Evolutionary conservation across 1,140 invertebrate genomes (phyloP), one percentile per base, ranked within the genome.

Genomic region (Agraylea sexmaculata): DNA sequence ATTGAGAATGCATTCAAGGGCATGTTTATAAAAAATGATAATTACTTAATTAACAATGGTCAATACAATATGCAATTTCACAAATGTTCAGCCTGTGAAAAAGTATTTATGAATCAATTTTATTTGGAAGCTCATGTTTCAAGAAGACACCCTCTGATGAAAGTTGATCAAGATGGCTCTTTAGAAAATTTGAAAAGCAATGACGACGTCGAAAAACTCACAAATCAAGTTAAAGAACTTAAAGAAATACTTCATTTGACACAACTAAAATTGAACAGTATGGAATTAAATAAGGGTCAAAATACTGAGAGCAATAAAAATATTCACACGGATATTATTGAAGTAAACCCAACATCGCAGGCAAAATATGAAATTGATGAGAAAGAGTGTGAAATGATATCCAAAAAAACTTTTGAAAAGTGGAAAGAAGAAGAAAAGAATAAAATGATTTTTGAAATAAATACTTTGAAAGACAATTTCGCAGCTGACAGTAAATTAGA

Each of bases 221-320:
- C 47, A 69, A 66, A 55, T 48, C 74, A 75, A 49, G 73, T 75
- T 37, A 73, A 74, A 52, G 66, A 63, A 29, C 47, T 75, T 6
- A 74, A 74, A 48, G 70, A 73, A 45, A 59, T 69, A 44, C 39
- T 75, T 48, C 23, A 62, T 49, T 22, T 53, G 56, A 52, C 52
- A 40, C 45, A 58, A 54, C 32, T 69, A 47, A 56, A 56, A 50
- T 31, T 40, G 19, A 64, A 41, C 23, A 41, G 18, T 30, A 38
- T 17, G 36, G 29, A 59, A 59, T 52, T 58, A 47, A 63, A 52
- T 53, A 57, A 52, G 53, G 60, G 53, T 65, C 58, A 62, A 53
- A 40, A 35, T 16, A 17, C 50, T 33, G 47, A 55, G 18, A 44
- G 46, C n/a, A 53, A 47, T 21, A 36, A 40, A 13, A 53, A 41